Percentiles rank a stretch among this genome's conserved stretches.
These are phyloP conservation scores for Caenorhabditis angaria DNA, from an alignment of 2,888 invertebrate genomes.

Conservation along the genomic window DNA sequence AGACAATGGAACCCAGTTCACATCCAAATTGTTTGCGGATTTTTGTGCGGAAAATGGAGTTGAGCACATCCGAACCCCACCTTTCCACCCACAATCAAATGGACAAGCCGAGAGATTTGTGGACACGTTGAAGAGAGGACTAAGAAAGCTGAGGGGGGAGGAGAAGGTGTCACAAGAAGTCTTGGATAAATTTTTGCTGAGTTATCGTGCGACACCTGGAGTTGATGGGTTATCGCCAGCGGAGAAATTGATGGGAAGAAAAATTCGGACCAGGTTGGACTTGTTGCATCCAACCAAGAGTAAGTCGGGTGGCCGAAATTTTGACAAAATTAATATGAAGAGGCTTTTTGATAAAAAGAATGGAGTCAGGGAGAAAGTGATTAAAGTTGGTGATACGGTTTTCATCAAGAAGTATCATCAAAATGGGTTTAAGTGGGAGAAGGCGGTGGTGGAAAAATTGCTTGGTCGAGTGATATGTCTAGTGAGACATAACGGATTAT, in stretches of 20 bases:
- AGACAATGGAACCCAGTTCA: conserved; percentile 53
- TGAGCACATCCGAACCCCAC: conserved; percentile 28
- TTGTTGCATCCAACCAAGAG: not conserved
- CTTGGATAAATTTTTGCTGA: not conserved
- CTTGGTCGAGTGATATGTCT: not conserved
- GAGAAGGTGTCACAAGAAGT: not conserved
- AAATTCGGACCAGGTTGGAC: not conserved
- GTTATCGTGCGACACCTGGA: not conserved
- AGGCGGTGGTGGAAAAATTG: not conserved
- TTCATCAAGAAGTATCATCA: not conserved
- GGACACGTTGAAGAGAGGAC: not conserved
- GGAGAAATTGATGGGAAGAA: not conserved
- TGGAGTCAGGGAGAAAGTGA: not conserved
- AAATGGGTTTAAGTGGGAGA: not conserved
- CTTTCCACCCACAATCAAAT: conserved; percentile 51
- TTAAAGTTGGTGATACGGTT: not conserved
- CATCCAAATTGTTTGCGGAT: conserved; percentile 23
- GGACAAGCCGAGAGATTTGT: conserved; percentile 55
- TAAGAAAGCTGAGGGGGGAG: not conserved
- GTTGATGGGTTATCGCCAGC: not conserved
- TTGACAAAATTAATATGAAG: not conserved
- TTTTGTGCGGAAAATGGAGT: conserved; percentile 29
- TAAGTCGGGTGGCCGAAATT: not conserved
- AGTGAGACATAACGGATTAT: not conserved
- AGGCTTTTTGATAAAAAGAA: not conserved